phyloP scores from a whole-genome alignment of 2,113 vertebrate genomes.

The Mixornis gularis region DNA sequence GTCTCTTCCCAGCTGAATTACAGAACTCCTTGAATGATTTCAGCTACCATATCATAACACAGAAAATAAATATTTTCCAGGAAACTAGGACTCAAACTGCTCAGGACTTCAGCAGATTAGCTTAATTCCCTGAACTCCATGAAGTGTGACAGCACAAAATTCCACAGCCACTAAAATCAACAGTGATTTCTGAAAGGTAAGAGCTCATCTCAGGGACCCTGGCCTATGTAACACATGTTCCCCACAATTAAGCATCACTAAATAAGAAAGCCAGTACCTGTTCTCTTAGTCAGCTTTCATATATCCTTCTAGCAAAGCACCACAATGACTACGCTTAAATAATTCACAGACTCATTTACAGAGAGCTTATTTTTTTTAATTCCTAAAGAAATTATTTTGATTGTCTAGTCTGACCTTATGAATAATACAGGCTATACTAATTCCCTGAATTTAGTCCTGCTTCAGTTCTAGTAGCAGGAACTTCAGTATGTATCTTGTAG shows the following conservation, averaged over 20 bases:
- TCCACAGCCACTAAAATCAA: neutral
- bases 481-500: neutral
- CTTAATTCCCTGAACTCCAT: neutral
- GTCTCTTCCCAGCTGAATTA: neutral
- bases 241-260: neutral
- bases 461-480: neutral
- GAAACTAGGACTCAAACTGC: neutral
- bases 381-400: neutral
- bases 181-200: neutral
- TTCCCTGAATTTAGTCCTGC: neutral
- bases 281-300: neutral
- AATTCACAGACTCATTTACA: conserved; percentile 26
- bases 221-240: accelerated
- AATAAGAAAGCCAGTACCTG: neutral
- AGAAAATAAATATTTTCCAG: neutral
- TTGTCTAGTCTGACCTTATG: neutral
- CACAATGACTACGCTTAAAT: neutral
- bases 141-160: neutral
- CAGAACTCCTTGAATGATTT: neutral
- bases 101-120: neutral
- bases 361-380: neutral
- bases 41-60: neutral
- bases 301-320: neutral
- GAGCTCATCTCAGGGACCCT: neutral
- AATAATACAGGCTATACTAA: conserved; percentile 32